A percentile compares a stretch with the other conserved stretches of the same genome.
These are phyloP conservation scores for Homalodisca vitripennis DNA, from an alignment of 1,140 invertebrate genomes.

Conservation along the genomic window DNA sequence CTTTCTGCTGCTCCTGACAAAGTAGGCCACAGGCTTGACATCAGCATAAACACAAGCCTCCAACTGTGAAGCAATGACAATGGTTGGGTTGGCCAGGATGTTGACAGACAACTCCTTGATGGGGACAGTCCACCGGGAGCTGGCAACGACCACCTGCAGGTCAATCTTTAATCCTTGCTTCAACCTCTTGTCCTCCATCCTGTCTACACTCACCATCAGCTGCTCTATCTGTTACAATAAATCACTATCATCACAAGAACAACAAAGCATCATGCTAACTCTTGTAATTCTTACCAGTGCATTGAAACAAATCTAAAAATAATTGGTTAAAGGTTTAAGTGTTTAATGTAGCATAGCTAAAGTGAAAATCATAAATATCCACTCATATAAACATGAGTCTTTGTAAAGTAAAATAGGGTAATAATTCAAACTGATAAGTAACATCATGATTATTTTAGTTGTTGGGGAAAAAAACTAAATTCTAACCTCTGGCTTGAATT, in stretches of 20 bases:
- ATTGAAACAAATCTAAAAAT: too few species aligned
- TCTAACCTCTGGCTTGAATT: neutral
- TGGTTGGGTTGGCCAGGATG: neutral
- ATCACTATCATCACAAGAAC: too few species aligned
- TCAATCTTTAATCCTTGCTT: neutral
- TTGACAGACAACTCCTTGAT: neutral
- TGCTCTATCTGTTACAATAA: neutral
- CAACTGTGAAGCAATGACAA: neutral
- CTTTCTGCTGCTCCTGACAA: neutral
- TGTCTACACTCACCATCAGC: neutral
- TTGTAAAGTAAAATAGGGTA: too few species aligned
- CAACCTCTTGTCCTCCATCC: neutral
- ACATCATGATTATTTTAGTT: too few species aligned
- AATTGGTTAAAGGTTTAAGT: too few species aligned
- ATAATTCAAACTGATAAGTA: too few species aligned
- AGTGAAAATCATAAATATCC: too few species aligned
- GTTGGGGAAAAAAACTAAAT: too few species aligned
- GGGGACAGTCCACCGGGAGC: neutral
- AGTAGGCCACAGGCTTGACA: neutral
- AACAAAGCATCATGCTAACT: too few species aligned
- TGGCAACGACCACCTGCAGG: neutral
- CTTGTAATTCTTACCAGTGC: too few species aligned
- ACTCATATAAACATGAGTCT: too few species aligned
- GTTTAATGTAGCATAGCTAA: too few species aligned
- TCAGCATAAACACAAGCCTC: constrained; percentile 9